Percentiles rank a stretch among this genome's conserved stretches.
phyloP scores from a whole-genome alignment of 2,113 vertebrate genomes.

The Laterallus jamaicensis region DNA sequence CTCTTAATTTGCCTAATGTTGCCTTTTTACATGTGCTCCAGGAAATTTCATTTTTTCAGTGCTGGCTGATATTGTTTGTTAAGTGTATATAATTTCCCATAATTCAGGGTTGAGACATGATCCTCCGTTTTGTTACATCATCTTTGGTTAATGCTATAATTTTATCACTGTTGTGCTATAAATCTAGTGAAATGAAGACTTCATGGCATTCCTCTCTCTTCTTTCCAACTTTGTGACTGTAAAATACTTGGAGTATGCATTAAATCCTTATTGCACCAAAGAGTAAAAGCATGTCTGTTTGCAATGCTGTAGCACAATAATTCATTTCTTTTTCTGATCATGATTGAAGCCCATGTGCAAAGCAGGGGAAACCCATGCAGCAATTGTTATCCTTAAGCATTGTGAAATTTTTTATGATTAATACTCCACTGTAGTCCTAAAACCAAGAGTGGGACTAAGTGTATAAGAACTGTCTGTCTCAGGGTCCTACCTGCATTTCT shows the following conservation, averaged over 20 bases:
- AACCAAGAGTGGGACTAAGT: background rate
- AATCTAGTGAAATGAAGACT: background rate
- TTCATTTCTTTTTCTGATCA: background rate
- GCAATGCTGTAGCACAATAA: background rate
- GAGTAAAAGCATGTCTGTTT: background rate
- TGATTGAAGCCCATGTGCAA: background rate
- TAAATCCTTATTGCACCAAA: background rate
- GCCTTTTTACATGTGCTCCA: background rate
- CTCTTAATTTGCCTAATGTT: background rate
- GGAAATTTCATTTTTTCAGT: background rate
- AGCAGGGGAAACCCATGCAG: background rate
- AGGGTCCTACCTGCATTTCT: background rate
- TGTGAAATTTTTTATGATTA: background rate
- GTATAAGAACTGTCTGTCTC: background rate
- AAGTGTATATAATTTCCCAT: background rate
- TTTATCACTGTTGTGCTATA: background rate
- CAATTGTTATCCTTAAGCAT: background rate
- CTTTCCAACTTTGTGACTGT: background rate
- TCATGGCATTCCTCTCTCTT: background rate
- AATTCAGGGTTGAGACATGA: background rate
- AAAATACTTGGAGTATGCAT: background rate
- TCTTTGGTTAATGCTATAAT: background rate
- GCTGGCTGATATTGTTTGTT: background rate
- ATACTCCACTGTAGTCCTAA: background rate
- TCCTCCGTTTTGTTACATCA: background rate